A percentile compares a stretch with the other conserved stretches of the same genome.
Evolutionary conservation across 2,888 invertebrate species (phyloP).

Genomic region (Macropis europaea): DNA sequence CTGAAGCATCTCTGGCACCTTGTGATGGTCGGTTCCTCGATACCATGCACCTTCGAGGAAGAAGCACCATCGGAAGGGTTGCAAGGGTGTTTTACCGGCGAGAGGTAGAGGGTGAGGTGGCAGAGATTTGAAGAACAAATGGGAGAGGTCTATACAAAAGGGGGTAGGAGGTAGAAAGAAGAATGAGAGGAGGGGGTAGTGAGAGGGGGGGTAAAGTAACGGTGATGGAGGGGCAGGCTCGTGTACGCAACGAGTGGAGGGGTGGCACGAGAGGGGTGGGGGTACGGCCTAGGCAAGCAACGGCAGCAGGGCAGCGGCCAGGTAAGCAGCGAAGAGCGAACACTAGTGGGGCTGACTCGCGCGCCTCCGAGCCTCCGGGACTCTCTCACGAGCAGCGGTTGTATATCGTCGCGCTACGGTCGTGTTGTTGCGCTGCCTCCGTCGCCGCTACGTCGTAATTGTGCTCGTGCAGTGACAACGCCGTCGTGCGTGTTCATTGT

Average conservation of each 20-base stretch:
- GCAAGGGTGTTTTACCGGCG: not conserved
- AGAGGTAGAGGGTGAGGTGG: not conserved
- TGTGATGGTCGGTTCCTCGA: not conserved
- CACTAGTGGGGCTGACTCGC: conserved; percentile 78
- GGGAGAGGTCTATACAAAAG: conserved; percentile 11
- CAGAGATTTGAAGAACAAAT: not conserved
- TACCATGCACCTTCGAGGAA: not conserved
- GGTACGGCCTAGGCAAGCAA: conserved; percentile 72
- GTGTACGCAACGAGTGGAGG: conserved; percentile 73
- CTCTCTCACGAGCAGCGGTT: conserved; percentile 47
- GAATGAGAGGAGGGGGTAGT: conserved; percentile 41
- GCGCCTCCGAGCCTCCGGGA: conserved; percentile 71
- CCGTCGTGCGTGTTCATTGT: conserved; percentile 3
- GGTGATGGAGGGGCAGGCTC: conserved; percentile 70
- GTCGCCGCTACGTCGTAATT: conserved; percentile 32
- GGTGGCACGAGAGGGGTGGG: conserved; percentile 70
- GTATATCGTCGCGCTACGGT: conserved; percentile 50
- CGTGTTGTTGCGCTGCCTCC: conserved; percentile 44
- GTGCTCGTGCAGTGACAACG: conserved; percentile 29
- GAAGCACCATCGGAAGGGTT: conserved; percentile 10
- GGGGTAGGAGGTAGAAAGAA: conserved; percentile 22
- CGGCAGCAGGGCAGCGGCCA: conserved; percentile 71
- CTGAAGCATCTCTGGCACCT: not conserved
- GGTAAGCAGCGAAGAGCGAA: conserved; percentile 75
- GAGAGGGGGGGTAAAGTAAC: conserved; percentile 42